Base-by-base conservation (phyloP, 2,888 invertebrate species). In the Protophormia terraenovae region DNA sequence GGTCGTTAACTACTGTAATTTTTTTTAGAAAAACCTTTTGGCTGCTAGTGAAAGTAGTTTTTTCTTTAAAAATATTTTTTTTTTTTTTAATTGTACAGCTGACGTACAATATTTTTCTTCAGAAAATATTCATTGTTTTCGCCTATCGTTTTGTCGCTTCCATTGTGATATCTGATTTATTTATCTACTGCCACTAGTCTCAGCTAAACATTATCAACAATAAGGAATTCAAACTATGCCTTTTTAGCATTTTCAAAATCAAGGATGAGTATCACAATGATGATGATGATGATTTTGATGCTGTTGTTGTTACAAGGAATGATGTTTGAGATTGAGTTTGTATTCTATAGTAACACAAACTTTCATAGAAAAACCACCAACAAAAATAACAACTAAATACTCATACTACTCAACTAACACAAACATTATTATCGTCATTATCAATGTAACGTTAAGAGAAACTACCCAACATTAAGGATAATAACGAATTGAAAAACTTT, bases 401-500 rank as follows among this genome's bases (percentile, higher is more conserved):
- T 32, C n/a, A 12, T 16, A 16, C 35, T 58, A 22, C 19, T 29
- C 58, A 75, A 78, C 67, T 24, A 62, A 79, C 14, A 69, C 62
- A 67, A 79, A 75, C 69, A 62, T 67, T 32, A 53, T 32, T 41
- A 53, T 50, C 16, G 29, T 29, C 19, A n/a, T n/a, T n/a, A 67
- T 45, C 58, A 16, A 58, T 27, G 29, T 58, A 73, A 53, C 22
- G 41, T 45, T 58, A 53, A 67, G 72, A 27, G 60, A 41, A 77
- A 67, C 67, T 50, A 69, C 50, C n/a, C 53, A 73, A 22, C 77
- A 77, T 84, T 69, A 72, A 76, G 71, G 60, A 81, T 81, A 82
- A 82, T 80, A 82, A 82, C 50, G 81, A 85, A 82, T 85, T 81
- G 81, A 78, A 85, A 84, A 85, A 82, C 73, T 78, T 77, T 81